These are phyloP conservation scores for Megaceryle torquata DNA, from an alignment of 2,113 vertebrate species.

Conservation along the genomic window DNA sequence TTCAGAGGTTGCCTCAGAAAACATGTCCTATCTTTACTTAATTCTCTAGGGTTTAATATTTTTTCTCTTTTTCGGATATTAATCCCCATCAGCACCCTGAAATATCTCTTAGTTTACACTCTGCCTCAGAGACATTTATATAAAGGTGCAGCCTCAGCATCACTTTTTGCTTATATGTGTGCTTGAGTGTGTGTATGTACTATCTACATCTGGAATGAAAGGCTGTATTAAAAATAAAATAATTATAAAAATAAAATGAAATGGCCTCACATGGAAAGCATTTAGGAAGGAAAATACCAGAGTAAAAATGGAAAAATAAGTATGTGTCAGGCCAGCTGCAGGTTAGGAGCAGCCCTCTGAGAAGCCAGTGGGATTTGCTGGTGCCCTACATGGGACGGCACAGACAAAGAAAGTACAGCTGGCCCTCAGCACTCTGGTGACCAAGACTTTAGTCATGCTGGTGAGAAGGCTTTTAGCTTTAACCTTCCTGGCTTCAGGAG, in stretches of 20 bases:
- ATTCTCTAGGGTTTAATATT: neutral
- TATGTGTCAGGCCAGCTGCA: constrained; percentile 40
- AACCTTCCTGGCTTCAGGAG: neutral
- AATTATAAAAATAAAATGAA: constrained; percentile 60
- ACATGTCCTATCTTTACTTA: neutral
- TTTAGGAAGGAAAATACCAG: constrained; percentile 54
- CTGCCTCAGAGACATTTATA: neutral
- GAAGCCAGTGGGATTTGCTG: constrained; percentile 45
- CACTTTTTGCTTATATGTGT: neutral
- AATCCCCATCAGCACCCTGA: neutral
- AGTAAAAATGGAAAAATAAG: constrained; percentile 62
- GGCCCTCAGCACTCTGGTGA: neutral
- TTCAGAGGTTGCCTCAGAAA: neutral
- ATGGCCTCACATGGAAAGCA: constrained; percentile 39
- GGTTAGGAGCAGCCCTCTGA: constrained; percentile 23
- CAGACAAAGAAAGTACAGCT: neutral
- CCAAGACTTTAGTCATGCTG: neutral
- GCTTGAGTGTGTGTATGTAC: neutral
- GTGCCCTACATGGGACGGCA: constrained; percentile 6
- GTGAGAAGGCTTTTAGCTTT: neutral
- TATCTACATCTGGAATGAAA: constrained; percentile 48
- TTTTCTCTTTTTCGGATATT: neutral
- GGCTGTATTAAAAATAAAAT: constrained; percentile 44
- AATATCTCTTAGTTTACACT: neutral
- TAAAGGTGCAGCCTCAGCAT: constrained; percentile 14